phyloP scores from a whole-genome alignment of 2,888 invertebrate genomes.

The Galerucella nymphaeae region DNA sequence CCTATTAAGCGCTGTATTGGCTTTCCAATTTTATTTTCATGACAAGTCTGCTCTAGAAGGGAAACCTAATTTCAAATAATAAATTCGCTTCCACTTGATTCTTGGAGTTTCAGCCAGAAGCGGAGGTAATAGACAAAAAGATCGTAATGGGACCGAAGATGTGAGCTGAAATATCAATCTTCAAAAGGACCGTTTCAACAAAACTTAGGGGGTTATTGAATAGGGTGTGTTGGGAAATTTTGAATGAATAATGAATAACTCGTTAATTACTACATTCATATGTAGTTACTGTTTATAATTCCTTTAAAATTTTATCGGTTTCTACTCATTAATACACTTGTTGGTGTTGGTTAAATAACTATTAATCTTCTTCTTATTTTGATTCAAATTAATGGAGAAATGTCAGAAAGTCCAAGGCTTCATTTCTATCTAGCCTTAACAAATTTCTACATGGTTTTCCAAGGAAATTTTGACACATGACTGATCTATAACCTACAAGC shows the following conservation, averaged over 20 bases:
- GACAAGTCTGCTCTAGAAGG: constrained; percentile 17
- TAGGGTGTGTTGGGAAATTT: background rate
- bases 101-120: constrained; percentile 2
- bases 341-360: too few species aligned
- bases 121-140: constrained; percentile 4
- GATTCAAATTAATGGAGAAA: too few species aligned
- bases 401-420: too few species aligned
- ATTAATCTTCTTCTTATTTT: too few species aligned
- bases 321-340: too few species aligned
- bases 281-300: too few species aligned
- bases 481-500: too few species aligned
- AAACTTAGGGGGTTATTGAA: background rate
- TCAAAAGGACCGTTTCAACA: background rate
- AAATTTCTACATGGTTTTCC: too few species aligned
- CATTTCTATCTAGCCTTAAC: too few species aligned
- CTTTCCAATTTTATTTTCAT: constrained; percentile 26
- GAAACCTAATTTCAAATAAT: constrained; percentile 28
- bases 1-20: constrained; percentile 25
- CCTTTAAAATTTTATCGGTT: too few species aligned
- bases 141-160: background rate
- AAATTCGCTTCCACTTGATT: constrained; percentile 22
- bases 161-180: background rate
- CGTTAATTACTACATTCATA: too few species aligned
- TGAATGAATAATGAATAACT: background rate
- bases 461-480: too few species aligned